These are phyloP conservation scores for Notamacropus eugenii DNA, from an alignment of 2,797 vertebrate genomes.

Conservation along the genomic window DNA sequence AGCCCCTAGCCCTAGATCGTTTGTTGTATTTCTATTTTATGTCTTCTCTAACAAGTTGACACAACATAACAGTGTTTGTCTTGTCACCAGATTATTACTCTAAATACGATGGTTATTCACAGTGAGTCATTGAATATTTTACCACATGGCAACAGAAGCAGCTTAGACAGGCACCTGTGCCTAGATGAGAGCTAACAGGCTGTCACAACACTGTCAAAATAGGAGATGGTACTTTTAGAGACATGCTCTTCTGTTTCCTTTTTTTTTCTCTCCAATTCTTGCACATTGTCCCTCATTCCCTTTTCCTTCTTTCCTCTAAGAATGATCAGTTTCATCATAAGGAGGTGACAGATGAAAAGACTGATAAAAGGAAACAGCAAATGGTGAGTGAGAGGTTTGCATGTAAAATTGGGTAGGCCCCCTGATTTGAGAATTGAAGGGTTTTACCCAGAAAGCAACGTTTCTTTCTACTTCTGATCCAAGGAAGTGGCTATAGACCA, in stretches of 20 bases:
- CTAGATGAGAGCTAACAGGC: conserved; percentile 64
- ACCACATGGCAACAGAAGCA: conserved; percentile 66
- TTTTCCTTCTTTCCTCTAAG: accelerated
- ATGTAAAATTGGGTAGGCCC: too few relatives aligned
- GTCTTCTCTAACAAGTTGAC: conserved; percentile 77
- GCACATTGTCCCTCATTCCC: neutral
- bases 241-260: conserved; percentile 54
- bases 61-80: conserved; percentile 70
- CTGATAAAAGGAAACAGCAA: too few relatives aligned
- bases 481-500: neutral
- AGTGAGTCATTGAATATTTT: conserved; percentile 74
- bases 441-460: neutral
- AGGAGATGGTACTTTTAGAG: conserved; percentile 71
- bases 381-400: neutral
- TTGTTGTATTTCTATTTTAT: conserved; percentile 51
- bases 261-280: neutral
- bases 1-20: conserved; percentile 66
- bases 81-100: conserved; percentile 73
- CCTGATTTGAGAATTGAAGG: neutral
- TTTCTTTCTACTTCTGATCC: neutral
- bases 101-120: conserved; percentile 75
- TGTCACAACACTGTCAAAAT: conserved; percentile 72
- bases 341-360: neutral
- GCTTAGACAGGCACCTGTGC: conserved; percentile 67
- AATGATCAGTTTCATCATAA: neutral